Percentiles rank a stretch among this genome's conserved stretches.
Conservation (phyloP, 37 sponge, comb jelly and placozoan species). For the Ephydatia muelleri region DNA sequence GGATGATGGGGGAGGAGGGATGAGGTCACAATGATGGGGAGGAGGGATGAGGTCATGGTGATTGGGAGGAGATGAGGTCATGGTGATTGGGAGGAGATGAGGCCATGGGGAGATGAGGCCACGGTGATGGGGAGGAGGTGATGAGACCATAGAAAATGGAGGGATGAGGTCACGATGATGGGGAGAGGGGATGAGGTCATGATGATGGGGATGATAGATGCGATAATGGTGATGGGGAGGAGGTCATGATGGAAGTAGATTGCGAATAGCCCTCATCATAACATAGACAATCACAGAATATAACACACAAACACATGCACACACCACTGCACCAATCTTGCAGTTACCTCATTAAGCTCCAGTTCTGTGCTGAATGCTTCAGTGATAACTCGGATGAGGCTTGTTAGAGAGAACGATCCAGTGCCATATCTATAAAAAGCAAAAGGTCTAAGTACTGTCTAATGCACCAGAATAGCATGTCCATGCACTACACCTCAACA, state of each 20-base stretch:
- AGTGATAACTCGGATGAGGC: slow-evolving; percentile 39
- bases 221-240: too few relatives aligned
- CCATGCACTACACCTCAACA: too few relatives aligned
- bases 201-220: too few relatives aligned
- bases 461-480: too few relatives aligned
- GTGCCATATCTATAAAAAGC: slow-evolving; percentile 38
- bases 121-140: background rate
- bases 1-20: background rate
- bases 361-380: slow-evolving; percentile 33
- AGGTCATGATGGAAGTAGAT: too few relatives aligned
- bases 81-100: too few relatives aligned
- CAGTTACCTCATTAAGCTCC: slow-evolving; percentile 47
- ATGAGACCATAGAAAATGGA: background rate
- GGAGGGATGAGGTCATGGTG: too few relatives aligned
- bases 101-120: background rate
- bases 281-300: background rate
- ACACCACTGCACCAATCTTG: too few relatives aligned
- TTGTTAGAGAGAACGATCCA: slow-evolving; percentile 22
- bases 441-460: too few relatives aligned
- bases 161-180: background rate
- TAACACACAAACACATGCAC: background rate
- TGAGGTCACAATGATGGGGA: background rate
- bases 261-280: too few relatives aligned
- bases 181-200: too few relatives aligned
- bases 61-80: too few relatives aligned